Conservation (phyloP, 1,140 invertebrate genomes). For the Pantala flavescens region DNA sequence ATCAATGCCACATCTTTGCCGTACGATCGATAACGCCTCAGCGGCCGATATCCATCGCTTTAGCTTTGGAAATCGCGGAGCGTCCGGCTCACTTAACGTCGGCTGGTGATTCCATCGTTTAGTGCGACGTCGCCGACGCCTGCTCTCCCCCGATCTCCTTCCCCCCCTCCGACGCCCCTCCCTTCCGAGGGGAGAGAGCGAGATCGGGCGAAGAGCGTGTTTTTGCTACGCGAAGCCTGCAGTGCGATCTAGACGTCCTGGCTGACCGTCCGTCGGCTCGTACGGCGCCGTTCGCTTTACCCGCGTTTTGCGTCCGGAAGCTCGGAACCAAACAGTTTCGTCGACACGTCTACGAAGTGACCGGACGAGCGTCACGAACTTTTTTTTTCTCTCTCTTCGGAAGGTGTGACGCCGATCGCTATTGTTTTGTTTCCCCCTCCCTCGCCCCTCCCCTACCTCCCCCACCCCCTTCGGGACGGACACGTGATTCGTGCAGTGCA, state of each 20-base stretch:
- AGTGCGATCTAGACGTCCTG: neutral
- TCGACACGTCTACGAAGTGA: too few species aligned
- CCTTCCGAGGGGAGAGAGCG: neutral
- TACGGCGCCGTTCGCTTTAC: neutral
- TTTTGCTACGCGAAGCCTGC: slow-evolving; percentile 7
- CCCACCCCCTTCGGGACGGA: neutral
- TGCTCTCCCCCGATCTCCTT: neutral
- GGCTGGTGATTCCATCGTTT: neutral
- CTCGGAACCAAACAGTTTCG: too few species aligned
- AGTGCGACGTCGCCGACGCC: neutral
- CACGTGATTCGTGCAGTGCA: neutral
- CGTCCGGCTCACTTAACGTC: slow-evolving; percentile 6
- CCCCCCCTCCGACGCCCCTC: neutral
- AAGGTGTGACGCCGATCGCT: neutral
- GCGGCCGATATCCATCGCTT: too few species aligned
- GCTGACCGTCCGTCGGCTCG: neutral
- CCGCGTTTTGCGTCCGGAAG: neutral
- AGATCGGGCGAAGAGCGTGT: neutral
- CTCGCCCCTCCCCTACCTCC: neutral
- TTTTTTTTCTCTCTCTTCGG: neutral
- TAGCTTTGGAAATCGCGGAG: neutral
- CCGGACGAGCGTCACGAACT: too few species aligned
- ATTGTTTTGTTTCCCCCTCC: neutral
- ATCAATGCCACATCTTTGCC: too few species aligned
- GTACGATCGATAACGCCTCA: too few species aligned